Evolutionary conservation across 2,888 invertebrate species (phyloP).

Genomic region (Philonicus albiceps): DNA sequence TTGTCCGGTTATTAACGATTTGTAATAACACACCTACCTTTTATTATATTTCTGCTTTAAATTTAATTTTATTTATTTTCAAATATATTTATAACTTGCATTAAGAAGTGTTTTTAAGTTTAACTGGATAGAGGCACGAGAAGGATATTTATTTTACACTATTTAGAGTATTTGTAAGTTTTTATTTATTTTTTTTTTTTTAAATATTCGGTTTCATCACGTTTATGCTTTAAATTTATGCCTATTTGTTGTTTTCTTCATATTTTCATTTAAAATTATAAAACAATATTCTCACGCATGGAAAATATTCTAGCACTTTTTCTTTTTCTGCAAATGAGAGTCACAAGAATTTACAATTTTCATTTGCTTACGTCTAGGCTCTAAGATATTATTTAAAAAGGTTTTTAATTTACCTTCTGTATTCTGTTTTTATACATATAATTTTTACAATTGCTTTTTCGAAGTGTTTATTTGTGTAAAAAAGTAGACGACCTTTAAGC

Average conservation of each 20-base stretch:
- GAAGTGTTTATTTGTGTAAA: conserved; percentile 2
- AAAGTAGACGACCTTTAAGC: conserved; percentile 5
- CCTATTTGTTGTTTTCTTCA: background rate
- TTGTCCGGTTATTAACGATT: background rate
- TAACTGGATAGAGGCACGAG: conserved; percentile 24
- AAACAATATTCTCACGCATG: background rate
- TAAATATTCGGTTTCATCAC: background rate
- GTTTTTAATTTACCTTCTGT: background rate
- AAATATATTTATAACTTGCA: background rate
- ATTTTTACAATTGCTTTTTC: conserved; percentile 14
- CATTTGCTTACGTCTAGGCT: background rate
- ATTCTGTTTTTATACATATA: background rate
- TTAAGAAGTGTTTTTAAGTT: conserved; percentile 7
- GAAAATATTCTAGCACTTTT: background rate
- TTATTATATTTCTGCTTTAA: background rate
- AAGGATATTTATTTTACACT: conserved; percentile 2
- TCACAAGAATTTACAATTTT: conserved; percentile 9
- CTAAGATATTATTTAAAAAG: background rate
- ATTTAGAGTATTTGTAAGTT: background rate
- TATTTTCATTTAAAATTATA: background rate
- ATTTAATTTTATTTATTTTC: background rate
- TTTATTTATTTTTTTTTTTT: background rate
- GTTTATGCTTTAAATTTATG: background rate
- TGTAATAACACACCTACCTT: background rate
- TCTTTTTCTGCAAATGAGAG: background rate